Evolutionary conservation across 2,797 vertebrate species (phyloP), one percentile per base, ranked within the genome.

Genomic region (Oreonectes daqikongensis): DNA sequence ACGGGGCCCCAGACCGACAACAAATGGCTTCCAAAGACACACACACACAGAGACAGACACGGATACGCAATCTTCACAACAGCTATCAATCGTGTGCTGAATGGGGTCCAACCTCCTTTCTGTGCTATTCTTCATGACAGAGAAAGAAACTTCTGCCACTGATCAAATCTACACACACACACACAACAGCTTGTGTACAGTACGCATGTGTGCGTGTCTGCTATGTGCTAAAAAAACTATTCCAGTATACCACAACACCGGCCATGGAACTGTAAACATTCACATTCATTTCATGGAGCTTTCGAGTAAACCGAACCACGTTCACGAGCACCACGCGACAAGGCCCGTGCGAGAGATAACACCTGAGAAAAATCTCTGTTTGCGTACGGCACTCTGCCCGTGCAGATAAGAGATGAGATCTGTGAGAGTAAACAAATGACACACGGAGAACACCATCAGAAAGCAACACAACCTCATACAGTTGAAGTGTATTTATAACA

Each of bases 391-490:
- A 78, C 77, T 75, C 79, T 60, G 72, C 20, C 81, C 71, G 38
- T 65, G 60, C 26, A 73, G 84, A 83, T 85, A 85, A 82, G 69
- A 4, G 69, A 53, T 83, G n/a, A n/a, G n/a, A 81, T 82, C 79
- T 14, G 24, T 5, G 15, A 55, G 61, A 75, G 67, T 61, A 80
- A 84, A 80, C 76, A 84, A 75, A 80, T 71, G 60, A 28, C 7
- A 53, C 38, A 28, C 18, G 59, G 77, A 74, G 35, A 79, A 77
- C 79, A 70, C 65, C 48, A 52, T 44, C 35, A 68, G 76, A 74
- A 48, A 69, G 57, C 69, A 73, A 79, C 24, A 24, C 5, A 70
- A 67, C 40, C 12, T 42, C 40, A 42, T 6, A 32, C 32, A 32
- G n/a, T n/a, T n/a, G n/a, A n/a, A n/a, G n/a, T n/a, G n/a, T n/a